A percentile compares a stretch with the other conserved stretches of the same genome.
Evolutionary conservation across 2,797 vertebrate genomes (phyloP).

Genomic region (Gadopsis marmoratus): DNA sequence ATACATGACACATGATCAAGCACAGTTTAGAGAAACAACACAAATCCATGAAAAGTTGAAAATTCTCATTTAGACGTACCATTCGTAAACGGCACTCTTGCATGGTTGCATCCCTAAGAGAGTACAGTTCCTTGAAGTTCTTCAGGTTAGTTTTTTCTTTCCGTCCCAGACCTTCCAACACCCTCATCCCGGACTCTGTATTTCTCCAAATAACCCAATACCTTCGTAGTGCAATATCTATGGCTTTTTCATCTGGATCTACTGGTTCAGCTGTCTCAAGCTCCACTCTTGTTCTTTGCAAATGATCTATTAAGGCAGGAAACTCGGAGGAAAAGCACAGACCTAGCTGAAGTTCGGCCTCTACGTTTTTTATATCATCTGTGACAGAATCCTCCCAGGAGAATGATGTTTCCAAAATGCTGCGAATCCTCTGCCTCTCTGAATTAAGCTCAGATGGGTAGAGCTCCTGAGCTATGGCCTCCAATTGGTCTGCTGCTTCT

Average conservation of each 20-base stretch:
- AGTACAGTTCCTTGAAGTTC: conserved; percentile 70
- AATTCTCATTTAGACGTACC: conserved; percentile 80
- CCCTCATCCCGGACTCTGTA: conserved; percentile 81
- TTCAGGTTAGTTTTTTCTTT: conserved; percentile 58
- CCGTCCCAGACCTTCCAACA: conserved; percentile 76
- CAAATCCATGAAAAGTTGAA: background rate
- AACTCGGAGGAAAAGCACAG: conserved; percentile 64
- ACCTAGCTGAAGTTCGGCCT: conserved; percentile 63
- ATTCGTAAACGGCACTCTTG: conserved; percentile 79
- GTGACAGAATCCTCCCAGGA: conserved; percentile 74
- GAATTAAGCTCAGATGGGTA: conserved; percentile 68
- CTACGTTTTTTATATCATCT: conserved; percentile 71
- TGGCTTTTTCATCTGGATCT: conserved; percentile 78
- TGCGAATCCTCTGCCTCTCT: conserved; percentile 75
- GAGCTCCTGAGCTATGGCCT: conserved; percentile 77
- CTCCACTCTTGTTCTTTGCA: conserved; percentile 63
- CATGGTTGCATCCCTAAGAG: conserved; percentile 73
- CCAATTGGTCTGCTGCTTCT: conserved; percentile 78
- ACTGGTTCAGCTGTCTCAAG: conserved; percentile 79
- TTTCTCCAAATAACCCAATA: conserved; percentile 86
- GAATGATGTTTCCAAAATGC: conserved; percentile 65
- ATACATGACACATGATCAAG: conserved; percentile 20
- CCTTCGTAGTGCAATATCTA: conserved; percentile 81
- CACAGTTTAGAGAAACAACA: conserved; percentile 6
- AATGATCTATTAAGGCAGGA: conserved; percentile 59